Percentiles rank a stretch among this genome's conserved stretches.
Conservation (phyloP, 2,797 vertebrate species). For the Carapus acus region DNA sequence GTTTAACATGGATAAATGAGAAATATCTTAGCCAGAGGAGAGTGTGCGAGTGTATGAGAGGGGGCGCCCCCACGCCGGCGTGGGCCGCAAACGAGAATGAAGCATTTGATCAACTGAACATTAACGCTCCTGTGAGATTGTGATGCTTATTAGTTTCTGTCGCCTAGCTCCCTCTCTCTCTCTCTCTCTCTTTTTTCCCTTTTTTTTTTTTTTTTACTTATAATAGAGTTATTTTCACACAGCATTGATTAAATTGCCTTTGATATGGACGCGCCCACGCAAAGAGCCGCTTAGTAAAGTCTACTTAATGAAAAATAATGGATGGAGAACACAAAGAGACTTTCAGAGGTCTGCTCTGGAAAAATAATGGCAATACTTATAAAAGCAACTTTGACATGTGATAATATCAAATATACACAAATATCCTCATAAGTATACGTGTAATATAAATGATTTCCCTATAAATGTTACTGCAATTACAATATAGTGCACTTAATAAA, state of each 20-base stretch:
- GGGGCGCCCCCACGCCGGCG: constrained; percentile 40
- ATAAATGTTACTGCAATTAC: too few species aligned
- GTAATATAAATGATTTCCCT: too few species aligned
- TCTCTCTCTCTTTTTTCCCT: too few species aligned
- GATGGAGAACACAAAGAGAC: constrained; percentile 22
- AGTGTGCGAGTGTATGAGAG: constrained; percentile 59
- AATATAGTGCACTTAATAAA: constrained; percentile 7
- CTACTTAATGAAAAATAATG: constrained; percentile 59
- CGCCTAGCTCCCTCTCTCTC: too few species aligned
- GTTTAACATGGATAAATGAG: constrained; percentile 79
- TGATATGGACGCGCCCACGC: constrained; percentile 66
- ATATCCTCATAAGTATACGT: too few species aligned
- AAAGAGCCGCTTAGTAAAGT: constrained; percentile 62
- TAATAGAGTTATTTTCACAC: constrained; percentile 76
- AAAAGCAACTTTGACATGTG: constrained; percentile 7
- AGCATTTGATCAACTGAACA: constrained; percentile 79
- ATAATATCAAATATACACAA: too few species aligned
- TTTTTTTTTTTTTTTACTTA: constrained; percentile 74
- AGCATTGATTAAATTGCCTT: constrained; percentile 75
- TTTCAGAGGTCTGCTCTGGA: too few species aligned
- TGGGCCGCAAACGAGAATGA: constrained; percentile 70
- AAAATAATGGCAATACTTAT: constrained; percentile 19
- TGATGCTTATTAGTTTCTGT: constrained; percentile 75
- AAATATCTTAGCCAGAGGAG: constrained; percentile 72
- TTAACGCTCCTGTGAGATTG: constrained; percentile 78